Conservation (phyloP, 2,113 vertebrate genomes). For the Cercocebus atys region DNA sequence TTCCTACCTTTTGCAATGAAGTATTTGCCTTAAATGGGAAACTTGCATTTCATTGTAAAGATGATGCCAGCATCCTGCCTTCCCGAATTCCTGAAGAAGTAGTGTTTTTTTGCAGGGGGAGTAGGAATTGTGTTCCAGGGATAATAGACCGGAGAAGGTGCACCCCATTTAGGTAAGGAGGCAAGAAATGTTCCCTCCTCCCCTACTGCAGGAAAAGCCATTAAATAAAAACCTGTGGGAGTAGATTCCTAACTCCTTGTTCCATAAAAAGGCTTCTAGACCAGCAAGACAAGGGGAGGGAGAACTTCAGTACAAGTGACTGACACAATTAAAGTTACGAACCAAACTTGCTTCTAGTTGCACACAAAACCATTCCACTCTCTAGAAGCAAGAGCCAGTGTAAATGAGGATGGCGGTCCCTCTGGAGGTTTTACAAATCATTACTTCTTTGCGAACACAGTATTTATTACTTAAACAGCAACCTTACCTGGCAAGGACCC, state of each 20-base stretch:
- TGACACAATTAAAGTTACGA: neutral
- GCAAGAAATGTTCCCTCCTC: slow-evolving; percentile 15
- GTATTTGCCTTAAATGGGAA: slow-evolving; percentile 79
- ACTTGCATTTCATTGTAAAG: slow-evolving; percentile 64
- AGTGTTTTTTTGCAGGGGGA: neutral
- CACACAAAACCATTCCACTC: neutral
- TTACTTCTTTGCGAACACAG: slow-evolving; percentile 12
- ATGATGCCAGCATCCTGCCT: slow-evolving; percentile 62
- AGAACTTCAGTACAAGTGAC: neutral
- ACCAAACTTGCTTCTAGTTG: neutral
- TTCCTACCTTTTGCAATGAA: slow-evolving; percentile 74
- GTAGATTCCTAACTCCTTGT: slow-evolving; percentile 37
- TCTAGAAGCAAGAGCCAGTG: neutral
- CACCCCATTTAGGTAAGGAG: neutral
- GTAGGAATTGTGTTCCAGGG: neutral
- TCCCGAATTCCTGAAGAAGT: slow-evolving; percentile 31
- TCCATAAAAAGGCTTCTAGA: slow-evolving; percentile 28
- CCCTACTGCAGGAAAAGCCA: neutral
- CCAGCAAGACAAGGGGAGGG: neutral
- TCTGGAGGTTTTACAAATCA: slow-evolving; percentile 13
- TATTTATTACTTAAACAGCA: slow-evolving; percentile 53
- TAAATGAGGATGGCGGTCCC: neutral
- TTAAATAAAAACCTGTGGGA: slow-evolving; percentile 12
- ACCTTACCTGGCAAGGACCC: slow-evolving; percentile 35
- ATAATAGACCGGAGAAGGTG: neutral